A percentile compares a stretch with the other conserved stretches of the same genome.
Conservation (phyloP, 2,888 invertebrate species). For the Pheosia gnoma region DNA sequence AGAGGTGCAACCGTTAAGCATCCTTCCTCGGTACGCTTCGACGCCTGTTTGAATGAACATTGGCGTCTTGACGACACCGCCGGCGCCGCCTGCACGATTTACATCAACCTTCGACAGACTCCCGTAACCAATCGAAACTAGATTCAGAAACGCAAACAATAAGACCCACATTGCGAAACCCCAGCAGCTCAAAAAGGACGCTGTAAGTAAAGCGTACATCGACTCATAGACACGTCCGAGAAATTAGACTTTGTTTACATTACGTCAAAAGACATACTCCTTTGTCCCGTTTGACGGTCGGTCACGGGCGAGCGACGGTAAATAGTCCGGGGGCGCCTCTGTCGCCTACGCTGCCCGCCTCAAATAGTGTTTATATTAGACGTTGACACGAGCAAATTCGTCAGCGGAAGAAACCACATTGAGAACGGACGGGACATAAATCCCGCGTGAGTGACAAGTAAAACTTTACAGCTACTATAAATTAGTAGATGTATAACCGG, state of each 20-base stretch:
- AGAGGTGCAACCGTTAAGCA: constrained; percentile 79
- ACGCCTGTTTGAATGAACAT: constrained; percentile 69
- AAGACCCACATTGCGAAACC: constrained; percentile 35
- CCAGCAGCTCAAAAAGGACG: constrained; percentile 11
- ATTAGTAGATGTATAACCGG: constrained; percentile 72
- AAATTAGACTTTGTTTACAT: constrained; percentile 80
- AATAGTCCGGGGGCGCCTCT: constrained; percentile 67
- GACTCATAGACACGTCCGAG: constrained; percentile 66
- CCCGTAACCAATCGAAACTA: constrained; percentile 40
- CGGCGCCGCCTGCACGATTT: constrained; percentile 80
- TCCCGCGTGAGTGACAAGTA: constrained; percentile 79
- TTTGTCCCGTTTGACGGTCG: constrained; percentile 60
- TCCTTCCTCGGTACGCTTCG: constrained; percentile 79
- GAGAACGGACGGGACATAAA: constrained; percentile 76
- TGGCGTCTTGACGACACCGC: constrained; percentile 75
- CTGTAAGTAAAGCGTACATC: constrained; percentile 22
- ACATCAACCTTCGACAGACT: constrained; percentile 48
- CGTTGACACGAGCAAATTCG: constrained; percentile 80
- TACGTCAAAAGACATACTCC: constrained; percentile 74
- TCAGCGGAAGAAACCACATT: constrained; percentile 81
- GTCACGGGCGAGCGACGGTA: constrained; percentile 68
- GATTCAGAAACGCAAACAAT: constrained; percentile 25
- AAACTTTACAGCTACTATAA: constrained; percentile 80
- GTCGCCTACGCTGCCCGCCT: constrained; percentile 62
- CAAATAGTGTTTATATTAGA: constrained; percentile 56